phyloP scores from a whole-genome alignment of 1,140 invertebrate species.

The Aphelinus certus region DNA sequence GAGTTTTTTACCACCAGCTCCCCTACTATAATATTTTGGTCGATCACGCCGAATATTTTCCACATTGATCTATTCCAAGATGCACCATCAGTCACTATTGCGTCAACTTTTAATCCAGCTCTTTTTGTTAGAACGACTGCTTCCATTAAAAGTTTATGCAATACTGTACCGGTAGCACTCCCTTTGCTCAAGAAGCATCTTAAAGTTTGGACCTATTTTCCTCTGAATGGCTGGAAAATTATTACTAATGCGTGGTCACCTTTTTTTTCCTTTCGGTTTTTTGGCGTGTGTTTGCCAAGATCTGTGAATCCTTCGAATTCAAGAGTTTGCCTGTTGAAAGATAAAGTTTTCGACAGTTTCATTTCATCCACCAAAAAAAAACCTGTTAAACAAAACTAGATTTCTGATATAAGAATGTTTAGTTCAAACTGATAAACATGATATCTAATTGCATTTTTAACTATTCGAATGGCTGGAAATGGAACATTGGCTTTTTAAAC shows the following conservation, averaged over 20 bases:
- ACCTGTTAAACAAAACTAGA: background rate
- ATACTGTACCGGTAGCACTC: constrained; percentile 41
- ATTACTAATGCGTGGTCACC: constrained; percentile 49
- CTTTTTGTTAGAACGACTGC: constrained; percentile 39
- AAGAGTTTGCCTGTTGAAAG: constrained; percentile 3
- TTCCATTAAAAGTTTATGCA: constrained; percentile 47
- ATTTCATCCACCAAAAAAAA: background rate
- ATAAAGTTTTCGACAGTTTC: background rate
- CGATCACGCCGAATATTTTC: constrained; percentile 36
- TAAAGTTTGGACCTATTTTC: constrained; percentile 45
- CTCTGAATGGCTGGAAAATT: constrained; percentile 50
- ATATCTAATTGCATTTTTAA: too few species aligned
- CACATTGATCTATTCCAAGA: constrained; percentile 44
- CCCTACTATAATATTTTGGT: background rate
- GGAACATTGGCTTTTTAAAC: too few species aligned
- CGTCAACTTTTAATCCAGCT: constrained; percentile 40
- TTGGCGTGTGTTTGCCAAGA: constrained; percentile 46
- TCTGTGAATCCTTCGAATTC: constrained; percentile 43
- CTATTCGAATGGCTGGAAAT: too few species aligned
- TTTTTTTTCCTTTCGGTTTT: constrained; percentile 38
- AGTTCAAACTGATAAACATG: too few species aligned
- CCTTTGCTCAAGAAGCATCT: constrained; percentile 46
- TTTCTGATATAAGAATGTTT: too few species aligned
- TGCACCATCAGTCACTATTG: constrained; percentile 39
- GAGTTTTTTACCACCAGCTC: too few species aligned